These are phyloP conservation scores for Elephantulus edwardii DNA, from an alignment of 2,113 vertebrate species.

Conservation along the genomic window DNA sequence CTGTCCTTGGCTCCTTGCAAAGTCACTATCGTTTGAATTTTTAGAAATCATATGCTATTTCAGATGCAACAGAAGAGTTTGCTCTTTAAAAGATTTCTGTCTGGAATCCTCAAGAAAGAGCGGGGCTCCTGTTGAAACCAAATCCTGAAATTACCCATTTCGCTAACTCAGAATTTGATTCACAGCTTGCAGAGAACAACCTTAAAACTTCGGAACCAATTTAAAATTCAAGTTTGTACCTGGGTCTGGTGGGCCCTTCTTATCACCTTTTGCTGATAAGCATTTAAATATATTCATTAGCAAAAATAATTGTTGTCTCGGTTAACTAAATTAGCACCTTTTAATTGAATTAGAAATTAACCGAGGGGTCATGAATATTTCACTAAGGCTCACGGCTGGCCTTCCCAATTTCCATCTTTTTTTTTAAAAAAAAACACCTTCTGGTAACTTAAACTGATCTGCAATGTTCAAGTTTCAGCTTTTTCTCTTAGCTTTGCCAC, in stretches of 20 bases:
- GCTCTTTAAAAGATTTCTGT: slow-evolving; percentile 60
- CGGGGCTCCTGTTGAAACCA: slow-evolving; percentile 44
- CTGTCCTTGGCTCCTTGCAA: slow-evolving; percentile 62
- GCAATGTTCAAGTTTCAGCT: not conserved
- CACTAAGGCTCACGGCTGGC: slow-evolving; percentile 57
- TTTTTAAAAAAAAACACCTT: not conserved
- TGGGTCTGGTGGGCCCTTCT: slow-evolving; percentile 63
- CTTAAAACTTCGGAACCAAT: slow-evolving; percentile 70
- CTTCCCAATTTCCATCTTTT: slow-evolving; percentile 63
- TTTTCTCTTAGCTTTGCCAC: slow-evolving; percentile 32
- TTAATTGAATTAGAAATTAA: slow-evolving; percentile 81
- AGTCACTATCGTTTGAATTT: slow-evolving; percentile 69
- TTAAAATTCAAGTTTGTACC: slow-evolving; percentile 73
- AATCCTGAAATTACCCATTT: slow-evolving; percentile 65
- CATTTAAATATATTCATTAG: slow-evolving; percentile 81
- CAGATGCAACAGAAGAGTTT: slow-evolving; percentile 56
- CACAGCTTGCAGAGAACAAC: slow-evolving; percentile 66
- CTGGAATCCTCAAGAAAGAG: slow-evolving; percentile 60
- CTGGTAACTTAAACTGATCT: not conserved
- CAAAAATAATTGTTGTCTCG: slow-evolving; percentile 79
- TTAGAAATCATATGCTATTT: slow-evolving; percentile 70
- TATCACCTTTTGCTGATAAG: slow-evolving; percentile 76
- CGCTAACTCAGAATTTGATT: slow-evolving; percentile 56
- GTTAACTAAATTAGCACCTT: slow-evolving; percentile 79
- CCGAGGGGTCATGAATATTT: slow-evolving; percentile 79